Conservation (phyloP, 1,140 invertebrate species). For the Hypothenemus hampei region DNA sequence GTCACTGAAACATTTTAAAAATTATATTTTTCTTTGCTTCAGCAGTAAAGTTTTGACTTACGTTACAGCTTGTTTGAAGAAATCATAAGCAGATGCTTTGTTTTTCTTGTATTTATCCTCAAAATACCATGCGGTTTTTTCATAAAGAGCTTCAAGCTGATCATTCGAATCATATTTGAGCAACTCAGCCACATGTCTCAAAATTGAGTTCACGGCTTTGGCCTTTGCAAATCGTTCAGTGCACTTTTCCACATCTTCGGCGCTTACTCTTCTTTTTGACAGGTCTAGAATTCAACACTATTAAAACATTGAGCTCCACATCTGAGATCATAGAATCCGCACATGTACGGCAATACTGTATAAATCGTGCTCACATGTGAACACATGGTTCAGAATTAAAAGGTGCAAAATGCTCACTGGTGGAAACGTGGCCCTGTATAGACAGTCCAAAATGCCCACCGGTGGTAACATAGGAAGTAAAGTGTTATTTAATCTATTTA, state of each 20-base stretch:
- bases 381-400: no score
- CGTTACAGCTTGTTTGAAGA: slow-evolving; percentile 97
- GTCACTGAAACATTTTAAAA: slow-evolving; percentile 60
- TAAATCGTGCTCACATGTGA: no score
- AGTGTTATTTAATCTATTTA: no score
- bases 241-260: slow-evolving; percentile 97
- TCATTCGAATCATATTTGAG: slow-evolving; percentile 86
- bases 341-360: no score
- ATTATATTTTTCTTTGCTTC: slow-evolving; percentile 1
- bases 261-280: slow-evolving; percentile 95
- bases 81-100: slow-evolving; percentile 89
- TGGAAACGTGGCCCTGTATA: no score
- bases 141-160: slow-evolving; percentile 91
- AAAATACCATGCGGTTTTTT: slow-evolving; percentile 98
- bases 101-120: slow-evolving; percentile 97
- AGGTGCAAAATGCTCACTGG: no score
- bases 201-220: slow-evolving; percentile 97
- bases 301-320: not conserved
- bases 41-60: slow-evolving; percentile 52
- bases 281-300: slow-evolving; percentile 67
- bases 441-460: no score
- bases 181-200: slow-evolving; percentile 94
- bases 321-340: not conserved
- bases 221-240: slow-evolving; percentile 98
- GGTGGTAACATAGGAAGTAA: no score